Conservation (phyloP, 1,140 invertebrate species). For the Hypsibius dujardini region DNA sequence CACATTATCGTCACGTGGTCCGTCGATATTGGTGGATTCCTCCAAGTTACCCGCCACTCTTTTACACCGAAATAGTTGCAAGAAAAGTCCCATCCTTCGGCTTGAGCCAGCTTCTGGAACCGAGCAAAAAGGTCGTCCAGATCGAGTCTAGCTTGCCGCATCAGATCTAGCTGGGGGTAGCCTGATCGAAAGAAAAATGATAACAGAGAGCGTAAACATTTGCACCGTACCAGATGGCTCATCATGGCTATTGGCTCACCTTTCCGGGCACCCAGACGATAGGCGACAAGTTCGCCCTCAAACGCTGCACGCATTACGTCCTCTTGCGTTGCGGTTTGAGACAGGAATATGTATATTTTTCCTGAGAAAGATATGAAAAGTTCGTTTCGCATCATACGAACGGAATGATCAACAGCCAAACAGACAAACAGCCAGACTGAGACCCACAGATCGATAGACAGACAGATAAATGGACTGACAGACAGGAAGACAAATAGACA, state of each 20-base stretch:
- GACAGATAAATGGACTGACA: too few relatives aligned
- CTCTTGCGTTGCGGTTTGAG: neutral
- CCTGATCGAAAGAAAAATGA: too few relatives aligned
- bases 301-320: conserved; percentile 7
- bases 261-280: neutral
- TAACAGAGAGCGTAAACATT: too few relatives aligned
- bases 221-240: too few relatives aligned
- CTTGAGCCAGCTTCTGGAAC: neutral
- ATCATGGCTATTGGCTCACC: neutral
- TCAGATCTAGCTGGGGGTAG: neutral
- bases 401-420: too few relatives aligned
- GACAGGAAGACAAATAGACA: too few relatives aligned
- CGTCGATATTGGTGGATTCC: neutral
- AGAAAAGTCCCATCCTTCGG: conserved; percentile 1
- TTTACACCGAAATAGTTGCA: neutral
- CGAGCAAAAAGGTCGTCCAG: neutral
- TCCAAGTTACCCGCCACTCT: conserved; percentile 1
- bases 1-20: too few relatives aligned
- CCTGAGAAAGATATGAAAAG: neutral
- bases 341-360: neutral
- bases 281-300: neutral
- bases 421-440: too few relatives aligned
- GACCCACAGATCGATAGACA: too few relatives aligned
- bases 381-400: too few relatives aligned
- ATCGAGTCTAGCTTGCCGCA: neutral